Conservation (phyloP, 1,140 invertebrate species). For the Monomorium pharaonis region DNA sequence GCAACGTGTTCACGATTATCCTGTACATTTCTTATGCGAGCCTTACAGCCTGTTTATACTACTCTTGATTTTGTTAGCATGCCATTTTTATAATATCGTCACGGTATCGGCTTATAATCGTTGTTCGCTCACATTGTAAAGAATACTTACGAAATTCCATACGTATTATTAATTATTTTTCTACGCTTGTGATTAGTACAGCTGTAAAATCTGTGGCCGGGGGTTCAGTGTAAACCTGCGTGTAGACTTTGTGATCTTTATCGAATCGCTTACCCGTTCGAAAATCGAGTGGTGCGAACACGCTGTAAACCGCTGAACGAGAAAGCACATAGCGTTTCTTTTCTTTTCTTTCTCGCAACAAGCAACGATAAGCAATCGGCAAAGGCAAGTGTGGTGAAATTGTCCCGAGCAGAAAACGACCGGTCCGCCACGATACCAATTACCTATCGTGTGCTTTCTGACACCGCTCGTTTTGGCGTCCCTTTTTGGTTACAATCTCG, state of each 20-base stretch:
- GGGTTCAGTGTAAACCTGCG: not conserved
- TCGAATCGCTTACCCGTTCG: not conserved
- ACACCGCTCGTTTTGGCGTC: conserved; percentile 13
- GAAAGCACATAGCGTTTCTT: not conserved
- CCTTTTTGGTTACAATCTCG: not conserved
- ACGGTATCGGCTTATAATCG: not conserved
- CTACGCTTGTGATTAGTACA: not conserved
- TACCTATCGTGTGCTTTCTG: conserved; percentile 1
- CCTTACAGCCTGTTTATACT: conserved; percentile 7
- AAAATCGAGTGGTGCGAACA: conserved; percentile 10
- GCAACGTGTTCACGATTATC: conserved; percentile 19
- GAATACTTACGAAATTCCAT: not conserved
- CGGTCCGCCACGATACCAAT: not conserved
- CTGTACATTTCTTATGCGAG: not conserved
- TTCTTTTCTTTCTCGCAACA: conserved; percentile 68
- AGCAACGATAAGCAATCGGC: conserved; percentile 83
- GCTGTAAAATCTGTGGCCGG: conserved; percentile 2
- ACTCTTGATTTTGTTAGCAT: not conserved
- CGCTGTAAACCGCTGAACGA: not conserved
- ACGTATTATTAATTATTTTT: conserved; percentile 20
- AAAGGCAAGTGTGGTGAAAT: conserved; percentile 83
- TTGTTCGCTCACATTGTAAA: not conserved
- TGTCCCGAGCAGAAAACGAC: conserved; percentile 47
- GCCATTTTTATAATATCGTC: not conserved
- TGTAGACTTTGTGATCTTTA: not conserved